Conservation (phyloP, 92 coral and sea anemone species). For the Palythoa grandiflora region DNA sequence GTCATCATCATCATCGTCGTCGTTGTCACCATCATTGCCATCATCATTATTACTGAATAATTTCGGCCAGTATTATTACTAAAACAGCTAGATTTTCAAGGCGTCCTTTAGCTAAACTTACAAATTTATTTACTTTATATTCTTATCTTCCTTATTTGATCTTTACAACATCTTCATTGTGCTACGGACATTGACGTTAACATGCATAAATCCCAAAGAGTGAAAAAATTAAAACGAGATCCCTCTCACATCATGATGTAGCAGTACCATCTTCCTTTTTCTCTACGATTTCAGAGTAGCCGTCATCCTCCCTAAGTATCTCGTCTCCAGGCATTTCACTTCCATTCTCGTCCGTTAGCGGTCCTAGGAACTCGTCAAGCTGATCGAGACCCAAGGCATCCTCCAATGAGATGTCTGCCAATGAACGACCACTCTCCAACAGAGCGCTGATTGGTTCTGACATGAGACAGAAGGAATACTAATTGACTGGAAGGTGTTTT, state of each 20-base stretch:
- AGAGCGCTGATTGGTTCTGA: slow-evolving; percentile 83
- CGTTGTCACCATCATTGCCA: too few species aligned
- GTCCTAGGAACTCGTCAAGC: slow-evolving; percentile 90
- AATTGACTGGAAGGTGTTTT: not conserved
- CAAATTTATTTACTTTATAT: too few species aligned
- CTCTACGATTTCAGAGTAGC: not conserved
- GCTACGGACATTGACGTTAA: not conserved
- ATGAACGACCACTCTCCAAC: slow-evolving; percentile 69
- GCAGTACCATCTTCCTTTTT: not conserved
- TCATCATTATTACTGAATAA: too few species aligned
- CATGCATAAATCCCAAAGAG: not conserved
- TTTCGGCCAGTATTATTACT: too few species aligned
- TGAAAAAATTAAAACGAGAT: not conserved
- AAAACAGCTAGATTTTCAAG: too few species aligned
- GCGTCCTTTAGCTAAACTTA: too few species aligned
- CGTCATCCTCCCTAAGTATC: slow-evolving; percentile 5
- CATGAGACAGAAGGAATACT: not conserved
- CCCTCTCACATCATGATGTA: slow-evolving; percentile 10
- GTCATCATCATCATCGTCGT: too few species aligned
- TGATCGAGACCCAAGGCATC: slow-evolving; percentile 83
- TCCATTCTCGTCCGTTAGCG: slow-evolving; percentile 57
- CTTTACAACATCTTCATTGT: too few species aligned
- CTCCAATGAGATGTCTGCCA: slow-evolving; percentile 89
- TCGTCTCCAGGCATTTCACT: slow-evolving; percentile 33
- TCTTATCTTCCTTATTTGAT: too few species aligned